Conservation (phyloP, 2,113 vertebrate genomes). For the Ophthalmolycus amberensis region DNA sequence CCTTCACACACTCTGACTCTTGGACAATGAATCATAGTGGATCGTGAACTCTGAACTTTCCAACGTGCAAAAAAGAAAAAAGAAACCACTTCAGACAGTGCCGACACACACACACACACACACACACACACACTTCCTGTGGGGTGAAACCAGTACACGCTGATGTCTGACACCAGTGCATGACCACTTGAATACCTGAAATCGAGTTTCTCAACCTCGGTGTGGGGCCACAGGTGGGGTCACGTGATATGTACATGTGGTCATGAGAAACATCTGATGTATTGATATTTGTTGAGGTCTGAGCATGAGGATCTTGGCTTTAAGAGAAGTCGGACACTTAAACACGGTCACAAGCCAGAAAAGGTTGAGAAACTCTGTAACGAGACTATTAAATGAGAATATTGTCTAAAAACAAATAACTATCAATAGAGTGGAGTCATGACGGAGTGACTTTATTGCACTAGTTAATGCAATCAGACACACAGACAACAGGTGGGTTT, state of each 20-base stretch:
- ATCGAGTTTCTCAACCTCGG: conserved; percentile 29
- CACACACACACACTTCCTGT: conserved; percentile 16
- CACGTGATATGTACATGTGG: neutral
- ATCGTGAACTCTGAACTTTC: conserved; percentile 36
- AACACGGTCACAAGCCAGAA: neutral
- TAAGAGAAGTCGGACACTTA: neutral
- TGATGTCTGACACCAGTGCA: neutral
- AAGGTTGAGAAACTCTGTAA: conserved; percentile 19
- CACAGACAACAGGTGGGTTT: neutral
- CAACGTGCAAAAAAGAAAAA: conserved; percentile 62
- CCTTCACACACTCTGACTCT: conserved; percentile 13
- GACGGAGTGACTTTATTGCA: neutral
- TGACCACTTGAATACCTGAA: neutral
- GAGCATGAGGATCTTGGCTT: neutral
- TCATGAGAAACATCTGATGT: neutral
- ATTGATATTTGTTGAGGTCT: neutral
- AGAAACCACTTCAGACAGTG: neutral
- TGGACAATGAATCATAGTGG: neutral
- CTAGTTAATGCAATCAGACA: neutral
- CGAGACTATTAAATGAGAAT: neutral
- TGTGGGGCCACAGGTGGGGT: neutral
- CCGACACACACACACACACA: neutral
- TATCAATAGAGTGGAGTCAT: neutral
- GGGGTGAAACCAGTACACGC: neutral
- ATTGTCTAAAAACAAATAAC: neutral